Evolutionary conservation across 2,888 invertebrate species (phyloP).

Genomic region (Macaria notata): DNA sequence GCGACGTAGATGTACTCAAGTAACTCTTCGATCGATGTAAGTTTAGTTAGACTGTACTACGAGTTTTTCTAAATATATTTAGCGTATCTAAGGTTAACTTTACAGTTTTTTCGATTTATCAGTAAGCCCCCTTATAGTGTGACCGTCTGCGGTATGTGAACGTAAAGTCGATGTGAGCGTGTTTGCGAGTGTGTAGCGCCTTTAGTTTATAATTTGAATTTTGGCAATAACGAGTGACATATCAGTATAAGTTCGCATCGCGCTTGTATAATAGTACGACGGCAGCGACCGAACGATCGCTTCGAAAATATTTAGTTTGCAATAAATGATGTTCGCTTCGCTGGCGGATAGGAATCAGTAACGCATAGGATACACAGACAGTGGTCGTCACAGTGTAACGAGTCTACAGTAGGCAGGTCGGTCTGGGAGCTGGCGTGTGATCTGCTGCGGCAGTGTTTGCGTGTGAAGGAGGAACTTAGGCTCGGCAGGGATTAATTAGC

Average conservation of each 20-base stretch:
- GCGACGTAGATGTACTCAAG: slow-evolving; percentile 53
- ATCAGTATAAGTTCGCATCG: slow-evolving; percentile 35
- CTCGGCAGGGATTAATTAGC: slow-evolving; percentile 73
- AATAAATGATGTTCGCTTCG: slow-evolving; percentile 43
- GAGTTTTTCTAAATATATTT: slow-evolving; percentile 64
- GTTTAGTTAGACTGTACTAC: slow-evolving; percentile 64
- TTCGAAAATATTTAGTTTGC: slow-evolving; percentile 13
- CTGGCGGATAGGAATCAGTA: slow-evolving; percentile 39
- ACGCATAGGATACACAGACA: slow-evolving; percentile 30
- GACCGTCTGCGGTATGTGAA: slow-evolving; percentile 41
- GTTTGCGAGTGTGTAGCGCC: slow-evolving; percentile 44
- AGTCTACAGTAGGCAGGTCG: slow-evolving; percentile 43
- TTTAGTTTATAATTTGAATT: slow-evolving; percentile 31
- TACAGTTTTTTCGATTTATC: slow-evolving; percentile 53
- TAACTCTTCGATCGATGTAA: slow-evolving; percentile 59
- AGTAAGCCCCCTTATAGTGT: slow-evolving; percentile 48
- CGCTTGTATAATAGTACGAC: slow-evolving; percentile 21
- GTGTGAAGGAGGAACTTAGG: slow-evolving; percentile 73
- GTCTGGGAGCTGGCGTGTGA: slow-evolving; percentile 44
- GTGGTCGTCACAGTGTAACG: slow-evolving; percentile 29
- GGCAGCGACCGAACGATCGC: slow-evolving; percentile 31
- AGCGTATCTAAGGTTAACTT: slow-evolving; percentile 67
- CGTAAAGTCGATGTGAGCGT: slow-evolving; percentile 37
- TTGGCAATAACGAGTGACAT: slow-evolving; percentile 38
- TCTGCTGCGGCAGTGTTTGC: slow-evolving; percentile 45